phyloP scores from a whole-genome alignment of 2,888 invertebrate species.

The Cybosia mesomella region DNA sequence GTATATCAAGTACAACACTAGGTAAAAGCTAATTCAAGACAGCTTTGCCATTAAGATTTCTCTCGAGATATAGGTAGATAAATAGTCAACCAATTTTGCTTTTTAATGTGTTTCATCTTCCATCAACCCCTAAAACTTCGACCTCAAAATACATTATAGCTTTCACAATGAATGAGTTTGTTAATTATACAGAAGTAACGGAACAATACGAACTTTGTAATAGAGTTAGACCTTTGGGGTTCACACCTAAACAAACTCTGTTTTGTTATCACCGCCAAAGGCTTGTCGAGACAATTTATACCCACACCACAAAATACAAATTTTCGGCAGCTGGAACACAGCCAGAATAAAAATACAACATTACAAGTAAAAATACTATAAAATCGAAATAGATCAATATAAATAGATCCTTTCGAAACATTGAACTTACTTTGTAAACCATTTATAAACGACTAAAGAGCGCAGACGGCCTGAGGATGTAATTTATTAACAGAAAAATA shows the following conservation, averaged over 20 bases:
- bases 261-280: constrained; percentile 41
- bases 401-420: constrained; percentile 7
- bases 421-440: neutral
- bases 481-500: no score
- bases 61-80: neutral
- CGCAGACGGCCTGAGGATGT: neutral
- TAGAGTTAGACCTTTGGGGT: constrained; percentile 45
- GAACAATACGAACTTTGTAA: constrained; percentile 45
- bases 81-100: neutral
- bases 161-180: constrained; percentile 42
- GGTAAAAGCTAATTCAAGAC: neutral
- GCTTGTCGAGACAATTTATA: constrained; percentile 29
- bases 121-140: constrained; percentile 14
- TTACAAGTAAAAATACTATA: constrained; percentile 42
- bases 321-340: constrained; percentile 34
- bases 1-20: neutral
- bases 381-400: constrained; percentile 25
- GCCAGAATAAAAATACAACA: constrained; percentile 42
- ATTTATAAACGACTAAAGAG: neutral
- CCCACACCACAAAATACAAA: constrained; percentile 22
- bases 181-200: constrained; percentile 49
- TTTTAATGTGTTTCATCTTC: constrained; percentile 8
- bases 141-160: constrained; percentile 30
- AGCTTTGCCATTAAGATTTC: neutral
- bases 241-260: constrained; percentile 49